A percentile compares a stretch with the other conserved stretches of the same genome.
Conservation (phyloP, 2,888 invertebrate genomes). For the Ischnus inquisitorius region DNA sequence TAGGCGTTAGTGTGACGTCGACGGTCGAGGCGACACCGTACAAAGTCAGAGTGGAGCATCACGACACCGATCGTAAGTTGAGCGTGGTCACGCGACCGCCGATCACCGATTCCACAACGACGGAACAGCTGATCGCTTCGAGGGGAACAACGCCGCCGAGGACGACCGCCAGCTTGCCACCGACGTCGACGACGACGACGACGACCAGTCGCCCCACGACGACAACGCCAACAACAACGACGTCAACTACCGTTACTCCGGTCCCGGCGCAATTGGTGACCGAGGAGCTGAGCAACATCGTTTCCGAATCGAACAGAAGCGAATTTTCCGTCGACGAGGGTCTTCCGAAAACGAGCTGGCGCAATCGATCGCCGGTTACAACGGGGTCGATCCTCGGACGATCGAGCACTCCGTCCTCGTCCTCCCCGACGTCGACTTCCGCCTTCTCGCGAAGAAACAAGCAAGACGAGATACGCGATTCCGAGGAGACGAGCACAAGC, state of each 20-base stretch:
- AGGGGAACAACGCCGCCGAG: constrained; percentile 64
- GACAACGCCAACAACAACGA: constrained; percentile 61
- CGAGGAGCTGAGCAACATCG: constrained; percentile 85
- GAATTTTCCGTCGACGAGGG: constrained; percentile 88
- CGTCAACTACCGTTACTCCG: constrained; percentile 73
- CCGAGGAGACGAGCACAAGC: constrained; percentile 72
- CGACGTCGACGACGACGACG: constrained; percentile 51
- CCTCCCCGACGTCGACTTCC: constrained; percentile 22
- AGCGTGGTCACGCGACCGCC: constrained; percentile 74
- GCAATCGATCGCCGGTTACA: constrained; percentile 76
- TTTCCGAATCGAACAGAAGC: constrained; percentile 87
- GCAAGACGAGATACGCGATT: constrained; percentile 67
- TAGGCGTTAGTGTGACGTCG: constrained; percentile 88
- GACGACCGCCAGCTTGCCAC: constrained; percentile 63
- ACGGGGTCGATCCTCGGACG: constrained; percentile 72
- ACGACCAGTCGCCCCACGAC: constrained; percentile 38
- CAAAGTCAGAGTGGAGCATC: constrained; percentile 83
- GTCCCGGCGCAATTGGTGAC: constrained; percentile 79
- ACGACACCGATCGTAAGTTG: constrained; percentile 75
- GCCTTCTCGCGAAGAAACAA: constrained; percentile 41
- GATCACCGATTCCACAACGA: constrained; percentile 61
- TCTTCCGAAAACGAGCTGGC: constrained; percentile 86
- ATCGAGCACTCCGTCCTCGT: constrained; percentile 51
- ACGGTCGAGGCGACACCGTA: constrained; percentile 88
- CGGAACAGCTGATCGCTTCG: constrained; percentile 54